These are phyloP conservation scores for Criorhina ranunculi DNA, from an alignment of 2,888 invertebrate genomes.

Conservation along the genomic window DNA sequence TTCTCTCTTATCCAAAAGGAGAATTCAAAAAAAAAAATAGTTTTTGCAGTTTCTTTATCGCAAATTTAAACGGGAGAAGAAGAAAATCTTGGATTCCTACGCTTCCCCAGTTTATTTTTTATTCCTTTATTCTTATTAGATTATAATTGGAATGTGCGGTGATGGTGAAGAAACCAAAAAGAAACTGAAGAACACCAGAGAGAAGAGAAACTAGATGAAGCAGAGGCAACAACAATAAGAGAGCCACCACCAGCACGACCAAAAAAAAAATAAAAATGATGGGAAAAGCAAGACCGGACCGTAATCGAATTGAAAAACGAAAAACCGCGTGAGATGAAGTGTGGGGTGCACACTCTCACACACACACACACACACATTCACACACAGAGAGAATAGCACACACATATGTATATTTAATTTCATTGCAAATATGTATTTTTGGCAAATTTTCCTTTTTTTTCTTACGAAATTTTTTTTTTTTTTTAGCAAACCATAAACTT, in stretches of 20 bases:
- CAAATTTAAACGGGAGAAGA: slow-evolving; percentile 6
- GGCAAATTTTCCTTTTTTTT: slow-evolving; percentile 34
- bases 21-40: neutral
- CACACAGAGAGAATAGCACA: no score
- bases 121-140: slow-evolving; percentile 55
- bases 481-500: neutral
- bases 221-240: slow-evolving; percentile 15
- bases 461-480: neutral
- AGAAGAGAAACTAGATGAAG: slow-evolving; percentile 46
- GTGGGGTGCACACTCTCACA: slow-evolving; percentile 15
- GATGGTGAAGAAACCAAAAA: slow-evolving; percentile 24
- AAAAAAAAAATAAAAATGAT: neutral
- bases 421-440: slow-evolving; percentile 48
- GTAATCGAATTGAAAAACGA: slow-evolving; percentile 65
- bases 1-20: neutral
- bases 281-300: slow-evolving; percentile 44
- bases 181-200: slow-evolving; percentile 15
- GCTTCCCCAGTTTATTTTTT: neutral
- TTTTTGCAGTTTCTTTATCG: slow-evolving; percentile 7
- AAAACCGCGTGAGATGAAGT: slow-evolving; percentile 62
- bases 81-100: slow-evolving; percentile 2
- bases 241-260: neutral
- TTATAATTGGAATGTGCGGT: slow-evolving; percentile 47
- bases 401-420: neutral
- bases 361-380: slow-evolving; percentile 15